These are phyloP conservation scores for Syrrhaptes paradoxus DNA, from an alignment of 2,113 vertebrate genomes.

Conservation along the genomic window DNA sequence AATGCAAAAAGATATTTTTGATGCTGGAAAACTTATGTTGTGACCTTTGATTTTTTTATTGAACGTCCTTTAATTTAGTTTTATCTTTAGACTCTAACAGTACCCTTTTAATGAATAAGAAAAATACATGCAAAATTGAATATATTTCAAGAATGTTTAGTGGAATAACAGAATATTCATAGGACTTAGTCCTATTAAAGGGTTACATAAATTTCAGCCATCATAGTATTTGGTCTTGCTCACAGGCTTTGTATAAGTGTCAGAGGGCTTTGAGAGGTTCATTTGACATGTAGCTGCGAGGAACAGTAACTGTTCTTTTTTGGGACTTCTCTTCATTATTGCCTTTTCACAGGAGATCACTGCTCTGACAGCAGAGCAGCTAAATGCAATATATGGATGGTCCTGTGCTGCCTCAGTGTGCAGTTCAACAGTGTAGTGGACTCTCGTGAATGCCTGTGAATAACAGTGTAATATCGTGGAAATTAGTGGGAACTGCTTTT, in stretches of 20 bases:
- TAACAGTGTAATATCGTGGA: neutral
- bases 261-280: neutral
- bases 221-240: neutral
- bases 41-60: neutral
- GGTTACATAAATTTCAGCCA: neutral
- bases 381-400: neutral
- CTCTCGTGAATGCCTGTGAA: neutral
- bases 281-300: neutral
- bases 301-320: neutral
- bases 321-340: neutral
- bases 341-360: neutral
- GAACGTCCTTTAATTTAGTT: neutral
- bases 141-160: neutral
- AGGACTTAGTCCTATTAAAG: neutral
- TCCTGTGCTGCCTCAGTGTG: neutral
- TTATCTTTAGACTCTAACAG: neutral
- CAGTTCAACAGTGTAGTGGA: accelerated
- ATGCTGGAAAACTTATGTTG: neutral
- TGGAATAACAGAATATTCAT: neutral
- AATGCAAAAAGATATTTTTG: neutral
- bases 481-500: neutral
- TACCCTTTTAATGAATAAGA: neutral
- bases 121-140: neutral
- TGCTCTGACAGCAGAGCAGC: neutral
- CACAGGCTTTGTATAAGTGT: neutral